Conservation (phyloP, 2,113 vertebrate species). For the Lethenteron camtschaticum region DNA sequence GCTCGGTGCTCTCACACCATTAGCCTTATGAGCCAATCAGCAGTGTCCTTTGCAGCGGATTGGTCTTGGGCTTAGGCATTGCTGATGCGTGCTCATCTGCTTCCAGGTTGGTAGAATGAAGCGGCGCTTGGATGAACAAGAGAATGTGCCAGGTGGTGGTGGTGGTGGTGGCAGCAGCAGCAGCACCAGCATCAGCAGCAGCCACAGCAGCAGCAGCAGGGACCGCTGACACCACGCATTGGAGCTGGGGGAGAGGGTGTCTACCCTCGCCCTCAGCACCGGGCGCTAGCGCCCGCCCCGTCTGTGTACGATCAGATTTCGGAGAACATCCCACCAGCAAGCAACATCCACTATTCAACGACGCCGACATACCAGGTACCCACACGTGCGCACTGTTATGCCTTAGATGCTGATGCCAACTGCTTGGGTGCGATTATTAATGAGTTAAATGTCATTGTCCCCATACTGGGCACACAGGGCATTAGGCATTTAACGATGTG, state of each 20-base stretch:
- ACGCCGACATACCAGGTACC: conserved; percentile 81
- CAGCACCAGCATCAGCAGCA: conserved; percentile 40
- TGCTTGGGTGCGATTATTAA: not conserved
- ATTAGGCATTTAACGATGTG: not conserved
- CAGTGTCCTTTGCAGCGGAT: not conserved
- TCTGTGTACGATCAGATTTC: conserved; percentile 50
- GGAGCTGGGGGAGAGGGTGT: too few species aligned
- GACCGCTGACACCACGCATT: too few species aligned
- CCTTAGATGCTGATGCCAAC: not conserved
- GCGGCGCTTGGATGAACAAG: conserved; percentile 83
- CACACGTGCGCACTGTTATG: not conserved
- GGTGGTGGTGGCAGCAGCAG: conserved; percentile 57
- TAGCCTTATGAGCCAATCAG: not conserved
- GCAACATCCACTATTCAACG: conserved; percentile 80
- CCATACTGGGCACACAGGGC: not conserved
- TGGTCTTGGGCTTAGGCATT: not conserved
- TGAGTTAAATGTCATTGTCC: not conserved
- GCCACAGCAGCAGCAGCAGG: conserved; percentile 28
- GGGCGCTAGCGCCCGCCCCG: conserved; percentile 50
- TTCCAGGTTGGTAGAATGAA: conserved; percentile 49
- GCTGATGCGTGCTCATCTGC: not conserved
- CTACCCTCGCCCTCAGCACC: conserved; percentile 55
- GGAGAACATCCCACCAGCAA: conserved; percentile 76
- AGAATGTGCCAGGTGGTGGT: conserved; percentile 18
- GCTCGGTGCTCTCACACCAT: not conserved